Conservation (phyloP, 2,113 vertebrate genomes). For the Leptodactylus fuscus region DNA sequence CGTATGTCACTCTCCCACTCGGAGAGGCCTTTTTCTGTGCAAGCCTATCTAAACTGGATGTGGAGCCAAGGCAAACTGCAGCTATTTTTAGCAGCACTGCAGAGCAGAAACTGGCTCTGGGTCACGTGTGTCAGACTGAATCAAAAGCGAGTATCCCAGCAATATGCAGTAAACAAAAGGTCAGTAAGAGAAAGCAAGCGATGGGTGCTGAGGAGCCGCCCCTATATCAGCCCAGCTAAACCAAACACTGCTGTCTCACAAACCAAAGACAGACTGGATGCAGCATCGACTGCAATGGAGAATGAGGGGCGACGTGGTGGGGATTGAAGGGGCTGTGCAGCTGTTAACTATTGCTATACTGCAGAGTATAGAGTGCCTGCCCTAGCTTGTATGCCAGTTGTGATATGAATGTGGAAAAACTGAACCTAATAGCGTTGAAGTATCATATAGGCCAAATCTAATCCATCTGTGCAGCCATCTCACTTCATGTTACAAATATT, state of each 20-base stretch:
- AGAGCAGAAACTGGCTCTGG: slow-evolving; percentile 85
- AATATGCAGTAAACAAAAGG: slow-evolving; percentile 91
- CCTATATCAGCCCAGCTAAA: slow-evolving; percentile 31
- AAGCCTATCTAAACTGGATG: slow-evolving; percentile 90
- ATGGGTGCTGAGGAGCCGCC: slow-evolving; percentile 67
- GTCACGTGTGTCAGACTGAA: slow-evolving; percentile 84
- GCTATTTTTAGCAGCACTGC: slow-evolving; percentile 90
- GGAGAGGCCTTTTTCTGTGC: slow-evolving; percentile 72
- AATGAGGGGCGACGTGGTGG: neutral
- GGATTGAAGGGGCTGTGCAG: neutral
- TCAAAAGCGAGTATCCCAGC: slow-evolving; percentile 91
- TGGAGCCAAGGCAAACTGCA: slow-evolving; percentile 87
- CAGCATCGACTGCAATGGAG: neutral
- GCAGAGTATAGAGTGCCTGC: neutral
- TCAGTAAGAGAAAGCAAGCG: slow-evolving; percentile 81
- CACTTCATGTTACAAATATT: neutral
- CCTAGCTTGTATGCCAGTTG: neutral
- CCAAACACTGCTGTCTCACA: slow-evolving; percentile 1
- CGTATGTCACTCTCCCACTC: slow-evolving; percentile 72
- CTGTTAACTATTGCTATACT: neutral
- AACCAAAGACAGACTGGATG: neutral
- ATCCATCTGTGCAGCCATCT: neutral
- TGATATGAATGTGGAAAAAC: too few relatives aligned
- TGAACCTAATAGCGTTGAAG: too few relatives aligned
- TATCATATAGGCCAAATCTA: neutral